Base-by-base conservation (phyloP, 2,797 vertebrate species). In the Galagoides demidoff region DNA sequence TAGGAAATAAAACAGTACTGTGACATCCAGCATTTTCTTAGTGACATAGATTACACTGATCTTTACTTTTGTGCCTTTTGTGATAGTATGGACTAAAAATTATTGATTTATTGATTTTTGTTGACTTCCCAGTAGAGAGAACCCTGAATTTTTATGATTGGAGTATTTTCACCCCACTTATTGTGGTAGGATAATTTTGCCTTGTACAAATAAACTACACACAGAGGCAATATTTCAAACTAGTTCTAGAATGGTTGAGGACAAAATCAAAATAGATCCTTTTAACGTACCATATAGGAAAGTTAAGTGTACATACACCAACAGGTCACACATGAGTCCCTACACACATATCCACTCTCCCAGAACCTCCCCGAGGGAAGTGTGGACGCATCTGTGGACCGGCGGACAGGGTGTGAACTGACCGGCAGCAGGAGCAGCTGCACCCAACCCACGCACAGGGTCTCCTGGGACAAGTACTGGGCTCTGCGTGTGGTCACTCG, bases 381-480 rank as follows among this genome's bases (percentile, higher is more conserved):
- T 29, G 14, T 2, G 20, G 19, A 20, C 22, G 31, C 5, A 8
- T 25, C 49, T 29, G 11, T 5, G 1, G 0, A 14, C 10, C 19
- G 22, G 17, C 13, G 5, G 5, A 7, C 20, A 20, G 29, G 43
- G 55, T 8, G 6, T 13, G 29, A 45, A 84, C 7, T 13, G 3
- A 2, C 2, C 14, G 16, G 23, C 39, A 23, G 1, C 1, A 43
- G 45, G 37, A 49, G 70, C 39, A 34, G 29, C 2, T 1, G 11
- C 45, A 11, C 45, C 9, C 39, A 39, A 39, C 39, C 45, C 45
- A 2, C 39, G 39, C 39, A 45, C 45, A 45, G 45, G 45, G 45
- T 45, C 45, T 45, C 45, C 45, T 10, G 45, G 45, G 45, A 45
- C 45, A 45, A 13, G 27, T 12, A 14, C 12, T 29, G 16, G 12